These are phyloP conservation scores for Halictus rubicundus DNA, from an alignment of 1,140 invertebrate genomes.

Conservation along the genomic window DNA sequence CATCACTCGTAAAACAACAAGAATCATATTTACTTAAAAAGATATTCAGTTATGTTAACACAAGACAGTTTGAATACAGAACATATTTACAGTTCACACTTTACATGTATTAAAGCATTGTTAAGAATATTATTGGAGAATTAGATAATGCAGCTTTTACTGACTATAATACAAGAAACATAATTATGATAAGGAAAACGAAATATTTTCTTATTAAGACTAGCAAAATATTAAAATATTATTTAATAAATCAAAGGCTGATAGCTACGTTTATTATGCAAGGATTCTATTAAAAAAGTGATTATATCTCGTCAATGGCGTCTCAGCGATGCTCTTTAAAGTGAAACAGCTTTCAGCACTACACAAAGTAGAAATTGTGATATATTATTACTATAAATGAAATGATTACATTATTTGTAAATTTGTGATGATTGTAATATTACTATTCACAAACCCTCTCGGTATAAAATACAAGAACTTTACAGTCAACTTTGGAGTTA, in stretches of 20 bases:
- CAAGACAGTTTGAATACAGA: neutral
- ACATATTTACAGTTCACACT: conserved; percentile 3
- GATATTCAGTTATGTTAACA: conserved; percentile 4
- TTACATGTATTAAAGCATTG: conserved; percentile 18
- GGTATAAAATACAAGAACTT: conserved; percentile 54
- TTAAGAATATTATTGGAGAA: conserved; percentile 17
- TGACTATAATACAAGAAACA: conserved; percentile 14
- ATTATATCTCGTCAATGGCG: conserved; percentile 36
- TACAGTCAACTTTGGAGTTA: conserved; percentile 16
- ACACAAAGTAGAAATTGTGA: conserved; percentile 65
- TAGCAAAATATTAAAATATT: conserved; percentile 39
- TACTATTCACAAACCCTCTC: conserved; percentile 44
- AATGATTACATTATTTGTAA: conserved; percentile 61
- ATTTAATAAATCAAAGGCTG: conserved; percentile 57
- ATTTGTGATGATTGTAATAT: conserved; percentile 58
- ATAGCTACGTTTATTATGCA: conserved; percentile 39
- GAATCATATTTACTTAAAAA: conserved; percentile 29
- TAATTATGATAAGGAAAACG: conserved; percentile 34
- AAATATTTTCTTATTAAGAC: conserved; percentile 56
- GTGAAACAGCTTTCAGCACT: conserved; percentile 56
- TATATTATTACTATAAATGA: conserved; percentile 56
- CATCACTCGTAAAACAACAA: neutral
- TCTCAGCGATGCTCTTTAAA: conserved; percentile 21
- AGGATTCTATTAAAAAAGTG: conserved; percentile 29
- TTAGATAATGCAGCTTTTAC: conserved; percentile 7